Evolutionary conservation across 2,113 vertebrate species (phyloP).

Genomic region (Semnornis frantzii): DNA sequence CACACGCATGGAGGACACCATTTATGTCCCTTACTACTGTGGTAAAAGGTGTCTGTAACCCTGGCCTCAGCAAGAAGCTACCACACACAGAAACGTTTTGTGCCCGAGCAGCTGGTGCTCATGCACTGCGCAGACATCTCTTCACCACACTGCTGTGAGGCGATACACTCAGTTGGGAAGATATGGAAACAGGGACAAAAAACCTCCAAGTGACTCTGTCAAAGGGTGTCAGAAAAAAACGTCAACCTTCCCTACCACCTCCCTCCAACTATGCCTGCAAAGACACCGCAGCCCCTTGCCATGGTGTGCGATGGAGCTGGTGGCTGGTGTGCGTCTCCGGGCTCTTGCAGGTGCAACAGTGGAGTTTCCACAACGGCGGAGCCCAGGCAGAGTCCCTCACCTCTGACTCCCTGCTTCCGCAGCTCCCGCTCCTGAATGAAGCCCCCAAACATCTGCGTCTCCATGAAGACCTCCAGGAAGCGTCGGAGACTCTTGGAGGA

Average conservation of each 20-base stretch:
- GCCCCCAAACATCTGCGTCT: constrained; percentile 92
- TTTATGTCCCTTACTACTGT: background rate
- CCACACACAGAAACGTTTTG: background rate
- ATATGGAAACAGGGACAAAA: background rate
- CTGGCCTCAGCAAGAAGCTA: background rate
- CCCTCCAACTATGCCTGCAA: rapidly evolving
- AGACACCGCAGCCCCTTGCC: background rate
- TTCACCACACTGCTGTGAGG: background rate
- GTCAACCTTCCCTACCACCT: background rate
- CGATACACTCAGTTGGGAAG: background rate
- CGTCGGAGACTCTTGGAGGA: constrained; percentile 91
- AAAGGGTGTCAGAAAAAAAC: background rate
- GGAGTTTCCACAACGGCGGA: background rate
- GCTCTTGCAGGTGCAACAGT: rapidly evolving
- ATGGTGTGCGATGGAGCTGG: background rate
- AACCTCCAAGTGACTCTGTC: rapidly evolving
- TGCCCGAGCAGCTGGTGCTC: background rate
- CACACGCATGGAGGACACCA: background rate
- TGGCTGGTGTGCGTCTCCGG: background rate
- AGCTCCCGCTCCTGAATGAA: constrained; percentile 94
- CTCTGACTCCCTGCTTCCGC: constrained; percentile 86
- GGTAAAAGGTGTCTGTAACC: background rate
- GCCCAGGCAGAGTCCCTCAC: constrained; percentile 61
- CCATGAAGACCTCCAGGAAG: constrained; percentile 97
- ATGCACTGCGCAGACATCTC: background rate